Percentiles rank a stretch among this genome's conserved stretches.
These are phyloP conservation scores for Steromphala cineraria DNA, from an alignment of 2,888 invertebrate species.

Conservation along the genomic window DNA sequence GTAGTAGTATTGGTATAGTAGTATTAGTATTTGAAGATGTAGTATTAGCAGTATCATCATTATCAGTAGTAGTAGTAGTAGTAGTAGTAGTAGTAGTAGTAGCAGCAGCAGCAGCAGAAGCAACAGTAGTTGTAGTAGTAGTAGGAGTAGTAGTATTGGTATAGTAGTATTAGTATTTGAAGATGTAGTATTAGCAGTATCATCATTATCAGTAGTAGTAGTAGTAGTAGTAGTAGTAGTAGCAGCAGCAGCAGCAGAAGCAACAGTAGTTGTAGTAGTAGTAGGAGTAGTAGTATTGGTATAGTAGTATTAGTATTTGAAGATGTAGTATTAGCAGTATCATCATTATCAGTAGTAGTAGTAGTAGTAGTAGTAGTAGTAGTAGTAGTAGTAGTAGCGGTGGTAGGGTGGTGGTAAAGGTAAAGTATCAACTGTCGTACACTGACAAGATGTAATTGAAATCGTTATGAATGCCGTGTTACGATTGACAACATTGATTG, in stretches of 20 bases:
- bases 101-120: not conserved
- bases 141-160: not conserved
- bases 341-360: not conserved
- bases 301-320: not conserved
- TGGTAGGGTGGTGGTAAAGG: not conserved
- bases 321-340: not conserved
- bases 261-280: not conserved
- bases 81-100: not conserved
- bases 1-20: no score
- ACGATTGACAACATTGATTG: no score
- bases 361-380: not conserved
- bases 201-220: not conserved
- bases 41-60: no score
- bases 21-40: no score
- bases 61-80: not conserved
- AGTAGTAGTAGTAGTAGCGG: not conserved
- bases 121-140: not conserved
- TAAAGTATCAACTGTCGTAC: no score
- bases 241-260: not conserved
- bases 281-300: not conserved
- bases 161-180: not conserved
- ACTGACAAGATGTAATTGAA: no score
- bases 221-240: not conserved
- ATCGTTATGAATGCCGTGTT: no score
- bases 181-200: not conserved